Conservation (phyloP, 2,797 vertebrate species). For the Chloroceryle amazona region DNA sequence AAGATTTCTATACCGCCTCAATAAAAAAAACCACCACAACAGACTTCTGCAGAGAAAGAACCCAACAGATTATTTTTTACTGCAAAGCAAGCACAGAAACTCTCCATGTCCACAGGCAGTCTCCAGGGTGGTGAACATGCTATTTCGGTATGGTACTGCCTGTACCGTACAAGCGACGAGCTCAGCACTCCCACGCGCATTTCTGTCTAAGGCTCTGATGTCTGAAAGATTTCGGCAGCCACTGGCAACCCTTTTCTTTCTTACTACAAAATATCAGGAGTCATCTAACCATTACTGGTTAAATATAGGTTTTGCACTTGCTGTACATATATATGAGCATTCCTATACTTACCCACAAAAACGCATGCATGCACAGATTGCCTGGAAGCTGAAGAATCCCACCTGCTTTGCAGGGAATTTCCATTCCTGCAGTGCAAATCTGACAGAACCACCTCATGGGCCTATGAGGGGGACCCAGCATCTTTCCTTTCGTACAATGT, state of each 20-base stretch:
- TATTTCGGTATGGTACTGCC: slow-evolving; percentile 45
- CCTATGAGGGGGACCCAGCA: not conserved
- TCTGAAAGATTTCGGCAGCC: not conserved
- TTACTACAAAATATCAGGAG: not conserved
- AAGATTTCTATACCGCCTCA: not conserved
- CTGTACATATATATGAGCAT: not conserved
- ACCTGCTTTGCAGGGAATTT: not conserved
- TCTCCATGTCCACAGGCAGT: not conserved
- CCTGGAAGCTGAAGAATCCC: not conserved
- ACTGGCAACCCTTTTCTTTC: not conserved
- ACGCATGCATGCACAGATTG: rapidly evolving
- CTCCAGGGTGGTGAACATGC: slow-evolving; percentile 2
- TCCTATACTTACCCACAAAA: not conserved
- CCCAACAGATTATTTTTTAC: not conserved
- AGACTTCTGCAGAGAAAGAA: not conserved
- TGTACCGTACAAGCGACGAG: slow-evolving; percentile 11
- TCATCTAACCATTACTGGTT: not conserved
- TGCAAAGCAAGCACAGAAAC: not conserved
- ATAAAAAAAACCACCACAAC: not conserved
- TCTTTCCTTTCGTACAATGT: not conserved
- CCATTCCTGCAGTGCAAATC: not conserved
- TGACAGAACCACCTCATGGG: not conserved
- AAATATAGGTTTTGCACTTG: not conserved
- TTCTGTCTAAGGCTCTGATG: slow-evolving; percentile 10
- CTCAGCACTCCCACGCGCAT: slow-evolving; percentile 23